Evolutionary conservation across 2,113 vertebrate species (phyloP), one percentile per base, ranked within the genome.

Genomic region (Muscicapa adusta): DNA sequence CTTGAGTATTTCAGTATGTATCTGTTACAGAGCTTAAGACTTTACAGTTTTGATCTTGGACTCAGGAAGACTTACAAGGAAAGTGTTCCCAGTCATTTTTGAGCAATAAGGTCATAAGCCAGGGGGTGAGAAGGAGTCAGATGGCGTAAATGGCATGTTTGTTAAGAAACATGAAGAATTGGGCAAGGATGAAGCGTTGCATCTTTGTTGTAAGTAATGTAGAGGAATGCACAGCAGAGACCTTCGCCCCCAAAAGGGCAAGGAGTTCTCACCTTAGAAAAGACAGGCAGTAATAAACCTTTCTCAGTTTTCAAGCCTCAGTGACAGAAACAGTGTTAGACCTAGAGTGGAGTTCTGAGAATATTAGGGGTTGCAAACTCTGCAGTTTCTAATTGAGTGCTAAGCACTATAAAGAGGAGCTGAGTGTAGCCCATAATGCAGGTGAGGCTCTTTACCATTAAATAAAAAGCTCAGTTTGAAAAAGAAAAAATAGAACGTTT

Each of bases 201-300:
- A 88, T 96, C 94, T 96, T 94, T 96, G 79, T 96, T 94, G 63
- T 67, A 31, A 85, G 88, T 96, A 94, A 96, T 96, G 76, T 86
- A 92, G 82, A 96, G 92, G 94, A 97, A 97, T 96, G 96, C 95
- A 95, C 95, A 88, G 94, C 73, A 95, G 42, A 96, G 96, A 96
- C 94, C 94, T 96, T 96, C 89, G 80, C 71, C 93, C 91, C 61
- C 47, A 60, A 90, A 94, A 95, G 94, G 93, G 94, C 94, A 96
- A 88, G 82, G 79, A 93, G 56, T 83, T 94, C 93, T 97, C 91
- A 89, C 94, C 93, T 97, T 96, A 67, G 90, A 93, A 91, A 96
- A 95, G 90, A 93, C 82, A 74, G 72, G 40, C 90, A 73, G 57
- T 74, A 91, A 67, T 89, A 94, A 94, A 89, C 88, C 88, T 93